Percentiles rank a stretch among this genome's conserved stretches.
These are phyloP conservation scores for Sipunculus nudus DNA, from an alignment of 2,888 invertebrate species.

Conservation along the genomic window DNA sequence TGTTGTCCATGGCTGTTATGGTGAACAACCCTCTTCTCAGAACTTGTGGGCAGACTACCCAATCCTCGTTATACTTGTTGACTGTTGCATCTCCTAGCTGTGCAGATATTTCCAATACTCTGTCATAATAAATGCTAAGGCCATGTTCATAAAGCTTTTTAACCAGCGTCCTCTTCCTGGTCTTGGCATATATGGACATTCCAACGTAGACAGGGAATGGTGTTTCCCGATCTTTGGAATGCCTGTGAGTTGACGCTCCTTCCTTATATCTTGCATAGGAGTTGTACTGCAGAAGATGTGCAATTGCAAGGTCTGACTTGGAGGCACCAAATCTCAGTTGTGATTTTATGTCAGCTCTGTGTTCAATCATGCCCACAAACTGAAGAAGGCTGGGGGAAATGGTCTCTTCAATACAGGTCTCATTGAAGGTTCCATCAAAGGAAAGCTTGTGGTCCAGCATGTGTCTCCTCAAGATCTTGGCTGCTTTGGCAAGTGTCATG, in stretches of 20 bases:
- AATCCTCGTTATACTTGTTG: constrained; percentile 20
- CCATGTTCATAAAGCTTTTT: constrained; percentile 34
- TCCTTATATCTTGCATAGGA: constrained; percentile 17
- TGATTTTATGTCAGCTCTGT: constrained; percentile 27
- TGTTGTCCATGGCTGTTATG: constrained; percentile 40
- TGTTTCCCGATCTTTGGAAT: constrained; percentile 18
- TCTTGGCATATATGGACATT: constrained; percentile 36
- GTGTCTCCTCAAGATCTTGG: constrained; percentile 35
- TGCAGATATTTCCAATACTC: constrained; percentile 41
- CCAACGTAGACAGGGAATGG: constrained; percentile 34
- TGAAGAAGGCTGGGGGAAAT: constrained; percentile 26
- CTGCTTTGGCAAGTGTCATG: constrained; percentile 37
- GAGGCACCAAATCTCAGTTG: constrained; percentile 22
- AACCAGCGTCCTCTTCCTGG: constrained; percentile 34
- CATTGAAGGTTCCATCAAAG: constrained; percentile 31
- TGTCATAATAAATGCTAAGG: constrained; percentile 39
- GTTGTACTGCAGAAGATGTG: constrained; percentile 29
- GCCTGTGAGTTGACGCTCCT: constrained; percentile 14
- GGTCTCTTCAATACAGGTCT: constrained; percentile 22
- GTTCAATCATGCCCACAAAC: constrained; percentile 22
- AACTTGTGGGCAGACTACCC: constrained; percentile 20
- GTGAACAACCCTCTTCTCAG: constrained; percentile 37
- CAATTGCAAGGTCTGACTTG: constrained; percentile 23
- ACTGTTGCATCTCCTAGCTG: constrained; percentile 27
- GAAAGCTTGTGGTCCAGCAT: constrained; percentile 24